Evolutionary conservation across 1,140 invertebrate species (phyloP).

Genomic region (Sipha flava): DNA sequence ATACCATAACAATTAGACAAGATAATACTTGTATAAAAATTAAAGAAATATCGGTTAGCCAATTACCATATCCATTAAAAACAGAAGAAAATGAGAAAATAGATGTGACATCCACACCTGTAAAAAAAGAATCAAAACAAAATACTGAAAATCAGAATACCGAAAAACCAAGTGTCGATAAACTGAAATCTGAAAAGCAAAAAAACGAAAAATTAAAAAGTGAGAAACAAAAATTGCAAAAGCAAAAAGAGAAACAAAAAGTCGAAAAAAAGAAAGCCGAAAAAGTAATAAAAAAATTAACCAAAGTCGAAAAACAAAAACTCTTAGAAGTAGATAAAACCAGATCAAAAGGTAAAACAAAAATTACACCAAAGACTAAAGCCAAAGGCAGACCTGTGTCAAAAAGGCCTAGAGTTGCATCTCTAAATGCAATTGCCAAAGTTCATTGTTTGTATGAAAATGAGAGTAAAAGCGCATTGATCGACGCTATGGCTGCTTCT

Average conservation of each 20-base stretch:
- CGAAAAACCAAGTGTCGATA: background rate
- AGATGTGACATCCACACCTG: background rate
- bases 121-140: constrained; percentile 5
- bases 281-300: background rate
- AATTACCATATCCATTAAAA: constrained; percentile 9
- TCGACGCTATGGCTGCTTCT: constrained; percentile 22
- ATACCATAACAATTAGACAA: constrained; percentile 24
- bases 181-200: background rate
- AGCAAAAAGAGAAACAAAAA: background rate
- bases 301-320: constrained; percentile 21
- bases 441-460: constrained; percentile 86
- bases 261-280: background rate
- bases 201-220: background rate
- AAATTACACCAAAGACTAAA: background rate
- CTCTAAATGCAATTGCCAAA: constrained; percentile 81
- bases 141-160: background rate
- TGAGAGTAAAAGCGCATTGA: constrained; percentile 50
- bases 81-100: constrained; percentile 1
- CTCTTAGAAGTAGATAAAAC: background rate
- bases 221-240: background rate
- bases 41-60: constrained; percentile 23
- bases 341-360: background rate
- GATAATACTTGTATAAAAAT: constrained; percentile 28
- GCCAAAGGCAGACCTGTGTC: constrained; percentile 49
- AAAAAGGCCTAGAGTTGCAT: constrained; percentile 74